Conservation (phyloP, 1,140 invertebrate genomes). For the Archivesica marissinica region DNA sequence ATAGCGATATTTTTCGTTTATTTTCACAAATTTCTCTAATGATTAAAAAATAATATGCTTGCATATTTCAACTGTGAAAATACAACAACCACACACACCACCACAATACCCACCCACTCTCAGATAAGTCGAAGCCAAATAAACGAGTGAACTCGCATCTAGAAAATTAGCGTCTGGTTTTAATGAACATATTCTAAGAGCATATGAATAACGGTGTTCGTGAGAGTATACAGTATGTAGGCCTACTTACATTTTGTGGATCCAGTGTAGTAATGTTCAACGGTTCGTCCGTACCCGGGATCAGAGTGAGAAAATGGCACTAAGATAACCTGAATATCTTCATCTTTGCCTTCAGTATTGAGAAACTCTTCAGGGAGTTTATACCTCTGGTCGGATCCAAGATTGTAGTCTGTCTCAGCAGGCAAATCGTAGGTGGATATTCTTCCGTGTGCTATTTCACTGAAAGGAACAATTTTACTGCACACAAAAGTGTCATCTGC, state of each 20-base stretch:
- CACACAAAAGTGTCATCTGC: neutral
- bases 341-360: neutral
- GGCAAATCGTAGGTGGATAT: constrained; percentile 50
- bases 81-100: too few relatives aligned
- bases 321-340: constrained; percentile 93
- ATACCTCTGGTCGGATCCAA: constrained; percentile 16
- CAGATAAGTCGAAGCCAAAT: neutral
- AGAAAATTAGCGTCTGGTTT: too few relatives aligned
- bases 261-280: constrained; percentile 94
- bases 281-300: constrained; percentile 98
- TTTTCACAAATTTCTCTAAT: too few relatives aligned
- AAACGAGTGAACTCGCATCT: neutral
- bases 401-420: constrained; percentile 27
- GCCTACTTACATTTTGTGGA: constrained; percentile 26
- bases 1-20: too few relatives aligned
- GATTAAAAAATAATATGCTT: too few relatives aligned
- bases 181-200: too few relatives aligned
- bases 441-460: neutral
- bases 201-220: too few relatives aligned
- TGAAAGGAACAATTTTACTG: constrained; percentile 13
- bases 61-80: too few relatives aligned
- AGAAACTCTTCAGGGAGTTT: constrained; percentile 18
- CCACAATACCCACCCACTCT: too few relatives aligned
- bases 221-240: too few relatives aligned
- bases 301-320: constrained; percentile 99